A percentile compares a stretch with the other conserved stretches of the same genome.
These are phyloP conservation scores for Eupristina koningsbergeri DNA, from an alignment of 1,140 invertebrate species.

Conservation along the genomic window DNA sequence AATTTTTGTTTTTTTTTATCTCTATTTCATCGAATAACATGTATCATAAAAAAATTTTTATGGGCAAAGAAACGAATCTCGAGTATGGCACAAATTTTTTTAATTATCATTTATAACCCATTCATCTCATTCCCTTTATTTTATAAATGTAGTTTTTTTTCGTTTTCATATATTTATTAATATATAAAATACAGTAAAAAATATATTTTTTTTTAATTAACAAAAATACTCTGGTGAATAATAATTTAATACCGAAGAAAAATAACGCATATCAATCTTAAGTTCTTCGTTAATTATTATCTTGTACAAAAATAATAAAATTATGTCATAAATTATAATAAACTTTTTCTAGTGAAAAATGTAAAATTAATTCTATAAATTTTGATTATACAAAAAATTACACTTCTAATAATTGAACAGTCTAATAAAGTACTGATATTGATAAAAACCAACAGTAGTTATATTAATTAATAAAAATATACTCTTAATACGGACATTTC, in stretches of 20 bases:
- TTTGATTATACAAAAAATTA: not conserved
- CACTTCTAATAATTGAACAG: not conserved
- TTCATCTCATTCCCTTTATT: not conserved
- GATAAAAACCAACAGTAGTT: not conserved
- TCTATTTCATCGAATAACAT: no score
- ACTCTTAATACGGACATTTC: no score
- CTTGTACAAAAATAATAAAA: not conserved
- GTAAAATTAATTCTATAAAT: not conserved
- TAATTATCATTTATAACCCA: not conserved
- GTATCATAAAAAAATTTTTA: not conserved
- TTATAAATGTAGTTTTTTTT: slow-evolving; percentile 22
- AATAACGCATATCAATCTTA: not conserved
- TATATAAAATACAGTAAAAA: slow-evolving; percentile 4
- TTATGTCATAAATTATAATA: not conserved
- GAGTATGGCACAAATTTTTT: not conserved
- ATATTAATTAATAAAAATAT: not conserved
- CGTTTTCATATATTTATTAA: not conserved
- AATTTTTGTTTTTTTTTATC: no score
- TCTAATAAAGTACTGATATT: not conserved
- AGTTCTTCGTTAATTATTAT: not conserved
- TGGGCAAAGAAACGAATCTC: not conserved
- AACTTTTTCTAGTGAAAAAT: not conserved
- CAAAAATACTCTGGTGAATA: slow-evolving; percentile 14
- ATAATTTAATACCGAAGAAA: not conserved
- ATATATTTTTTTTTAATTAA: not conserved